A percentile compares a stretch with the other conserved stretches of the same genome.
phyloP scores from a whole-genome alignment of 2,797 vertebrate species.

The Sebastes baramenuke region DNA sequence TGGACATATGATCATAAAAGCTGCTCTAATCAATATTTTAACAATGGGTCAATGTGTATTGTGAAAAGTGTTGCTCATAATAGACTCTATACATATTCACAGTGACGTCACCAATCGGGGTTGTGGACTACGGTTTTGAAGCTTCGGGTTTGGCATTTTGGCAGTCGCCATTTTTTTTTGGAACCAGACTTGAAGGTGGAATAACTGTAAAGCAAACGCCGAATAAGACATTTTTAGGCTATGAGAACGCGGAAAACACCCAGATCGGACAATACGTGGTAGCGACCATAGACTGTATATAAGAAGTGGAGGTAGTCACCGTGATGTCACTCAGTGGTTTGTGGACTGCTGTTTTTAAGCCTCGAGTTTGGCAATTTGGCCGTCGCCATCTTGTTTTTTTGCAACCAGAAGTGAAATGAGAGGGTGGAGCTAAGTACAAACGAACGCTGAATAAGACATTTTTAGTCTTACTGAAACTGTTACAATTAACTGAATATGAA shows the following conservation, averaged over 20 bases:
- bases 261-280: neutral
- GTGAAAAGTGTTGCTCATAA: neutral
- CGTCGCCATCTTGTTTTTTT: too few species aligned
- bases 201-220: neutral
- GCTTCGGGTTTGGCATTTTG: neutral
- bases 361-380: too few species aligned
- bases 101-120: neutral
- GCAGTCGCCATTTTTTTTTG: neutral
- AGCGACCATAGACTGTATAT: neutral
- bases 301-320: neutral
- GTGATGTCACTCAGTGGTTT: neutral
- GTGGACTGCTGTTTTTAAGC: too few species aligned
- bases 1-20: neutral
- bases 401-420: too few species aligned
- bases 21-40: neutral
- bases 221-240: neutral
- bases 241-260: neutral
- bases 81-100: neutral
- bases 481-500: too few species aligned
- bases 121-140: neutral
- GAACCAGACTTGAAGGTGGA: neutral
- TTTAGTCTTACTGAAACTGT: too few species aligned
- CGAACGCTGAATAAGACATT: too few species aligned
- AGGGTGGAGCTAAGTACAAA: too few species aligned
- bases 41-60: neutral